These are phyloP conservation scores for Artemisiospiza belli DNA, from an alignment of 2,113 vertebrate species.

Conservation along the genomic window DNA sequence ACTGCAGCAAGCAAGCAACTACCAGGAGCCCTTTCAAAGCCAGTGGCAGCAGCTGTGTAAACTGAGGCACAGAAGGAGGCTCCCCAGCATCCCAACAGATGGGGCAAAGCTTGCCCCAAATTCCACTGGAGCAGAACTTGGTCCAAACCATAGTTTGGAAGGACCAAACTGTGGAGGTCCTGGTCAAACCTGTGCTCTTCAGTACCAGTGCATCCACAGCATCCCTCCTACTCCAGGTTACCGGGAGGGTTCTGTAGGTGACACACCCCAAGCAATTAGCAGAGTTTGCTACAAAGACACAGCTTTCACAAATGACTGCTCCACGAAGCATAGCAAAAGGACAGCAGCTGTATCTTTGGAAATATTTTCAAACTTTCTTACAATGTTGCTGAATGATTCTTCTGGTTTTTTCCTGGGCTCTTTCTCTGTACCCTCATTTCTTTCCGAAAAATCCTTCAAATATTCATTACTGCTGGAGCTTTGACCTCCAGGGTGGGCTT, in stretches of 20 bases:
- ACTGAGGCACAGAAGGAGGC: background rate
- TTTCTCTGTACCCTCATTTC: background rate
- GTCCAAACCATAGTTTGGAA: no score
- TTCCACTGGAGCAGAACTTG: fast-evolving
- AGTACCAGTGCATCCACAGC: background rate
- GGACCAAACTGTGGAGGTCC: background rate
- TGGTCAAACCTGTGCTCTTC: background rate
- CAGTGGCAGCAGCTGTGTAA: background rate
- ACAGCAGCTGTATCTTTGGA: background rate
- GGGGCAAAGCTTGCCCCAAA: background rate
- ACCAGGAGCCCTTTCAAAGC: background rate
- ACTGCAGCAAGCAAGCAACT: background rate
- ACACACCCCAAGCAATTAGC: background rate
- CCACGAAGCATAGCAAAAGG: background rate
- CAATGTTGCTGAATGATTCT: background rate
- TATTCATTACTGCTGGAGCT: background rate
- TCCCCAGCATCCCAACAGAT: background rate
- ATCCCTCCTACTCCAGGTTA: background rate
- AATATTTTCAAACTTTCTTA: background rate
- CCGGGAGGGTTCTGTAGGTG: background rate
- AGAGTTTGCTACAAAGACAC: background rate
- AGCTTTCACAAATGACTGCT: background rate
- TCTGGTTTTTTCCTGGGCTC: background rate
- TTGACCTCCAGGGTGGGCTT: background rate
- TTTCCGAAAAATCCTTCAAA: background rate